A percentile compares a stretch with the other conserved stretches of the same genome.
Evolutionary conservation across 2,797 vertebrate species (phyloP).

Genomic region (Vultur gryphus): DNA sequence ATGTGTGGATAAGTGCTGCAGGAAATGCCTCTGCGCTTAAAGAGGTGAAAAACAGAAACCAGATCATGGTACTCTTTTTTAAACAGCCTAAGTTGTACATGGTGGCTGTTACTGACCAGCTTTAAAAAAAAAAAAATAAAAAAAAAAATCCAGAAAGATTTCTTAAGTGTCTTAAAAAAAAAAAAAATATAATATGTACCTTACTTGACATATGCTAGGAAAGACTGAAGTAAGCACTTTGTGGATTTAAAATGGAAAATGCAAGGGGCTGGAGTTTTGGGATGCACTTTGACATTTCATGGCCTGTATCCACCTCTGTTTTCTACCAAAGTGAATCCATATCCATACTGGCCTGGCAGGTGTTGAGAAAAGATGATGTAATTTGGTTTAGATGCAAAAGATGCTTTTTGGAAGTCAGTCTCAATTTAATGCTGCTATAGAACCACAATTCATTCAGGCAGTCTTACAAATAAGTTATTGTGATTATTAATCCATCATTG

Average conservation of each 20-base stretch:
- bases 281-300: neutral
- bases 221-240: neutral
- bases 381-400: neutral
- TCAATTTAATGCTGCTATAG: neutral
- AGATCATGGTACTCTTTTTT: neutral
- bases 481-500: neutral
- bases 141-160: neutral
- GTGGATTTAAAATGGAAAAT: neutral
- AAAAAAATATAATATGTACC: neutral
- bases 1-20: fast-evolving
- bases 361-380: neutral
- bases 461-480: neutral
- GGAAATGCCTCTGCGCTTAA: neutral
- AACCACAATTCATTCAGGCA: neutral
- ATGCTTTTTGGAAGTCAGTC: neutral
- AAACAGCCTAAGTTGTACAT: fast-evolving
- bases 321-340: neutral
- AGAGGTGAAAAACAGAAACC: neutral
- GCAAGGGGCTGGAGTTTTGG: neutral
- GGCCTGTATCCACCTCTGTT: neutral
- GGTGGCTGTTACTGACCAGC: neutral
- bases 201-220: neutral
- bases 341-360: neutral
- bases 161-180: neutral
- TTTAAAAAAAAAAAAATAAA: neutral